Conservation (phyloP, 2,113 vertebrate genomes). For the Tympanuchus pallidicinctus region DNA sequence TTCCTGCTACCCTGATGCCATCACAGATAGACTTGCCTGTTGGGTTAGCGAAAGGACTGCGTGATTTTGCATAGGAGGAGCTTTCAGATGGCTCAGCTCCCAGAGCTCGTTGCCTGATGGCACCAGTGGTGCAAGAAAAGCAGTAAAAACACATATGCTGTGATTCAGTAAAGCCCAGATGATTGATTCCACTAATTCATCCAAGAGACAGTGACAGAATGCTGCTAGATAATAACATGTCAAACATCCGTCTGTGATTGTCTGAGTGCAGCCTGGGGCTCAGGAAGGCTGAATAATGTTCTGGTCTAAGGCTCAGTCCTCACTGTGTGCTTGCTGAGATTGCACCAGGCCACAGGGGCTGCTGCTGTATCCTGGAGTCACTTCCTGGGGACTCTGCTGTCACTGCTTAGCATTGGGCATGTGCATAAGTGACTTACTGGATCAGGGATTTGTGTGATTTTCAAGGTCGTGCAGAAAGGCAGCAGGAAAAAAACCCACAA, state of each 20-base stretch:
- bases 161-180: background rate
- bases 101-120: background rate
- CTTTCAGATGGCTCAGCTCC: background rate
- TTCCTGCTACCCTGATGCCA: background rate
- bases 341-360: background rate
- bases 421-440: background rate
- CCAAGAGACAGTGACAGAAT: constrained; percentile 2
- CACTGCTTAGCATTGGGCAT: background rate
- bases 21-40: background rate
- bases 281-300: background rate
- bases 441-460: background rate
- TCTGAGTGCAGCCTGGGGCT: background rate
- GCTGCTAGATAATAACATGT: background rate
- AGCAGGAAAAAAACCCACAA: background rate
- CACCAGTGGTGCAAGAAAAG: accelerated
- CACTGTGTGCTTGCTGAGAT: accelerated
- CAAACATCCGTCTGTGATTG: background rate
- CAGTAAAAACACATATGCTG: background rate
- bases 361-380: background rate
- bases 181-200: constrained; percentile 40
- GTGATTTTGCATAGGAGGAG: background rate
- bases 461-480: background rate
- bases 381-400: background rate
- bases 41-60: background rate
- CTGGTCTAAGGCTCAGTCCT: background rate